Percentiles rank a stretch among this genome's conserved stretches.
Evolutionary conservation across 2,797 vertebrate genomes (phyloP).

Genomic region (Coccyzus lansbergi): DNA sequence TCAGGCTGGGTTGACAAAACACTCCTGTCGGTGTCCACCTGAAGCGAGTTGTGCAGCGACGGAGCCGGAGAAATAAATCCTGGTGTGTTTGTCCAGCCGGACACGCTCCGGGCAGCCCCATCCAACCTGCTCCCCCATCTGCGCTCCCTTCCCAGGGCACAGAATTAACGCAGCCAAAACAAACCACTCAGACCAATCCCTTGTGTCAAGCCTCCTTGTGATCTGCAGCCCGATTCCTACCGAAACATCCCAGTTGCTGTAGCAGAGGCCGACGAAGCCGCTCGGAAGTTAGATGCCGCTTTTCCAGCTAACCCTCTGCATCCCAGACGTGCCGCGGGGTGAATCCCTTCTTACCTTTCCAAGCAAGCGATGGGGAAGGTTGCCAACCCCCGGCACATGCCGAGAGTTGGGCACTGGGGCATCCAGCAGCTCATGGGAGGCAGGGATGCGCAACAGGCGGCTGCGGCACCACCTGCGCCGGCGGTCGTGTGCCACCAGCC

Average conservation of each 20-base stretch:
- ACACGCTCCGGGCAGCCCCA: not conserved
- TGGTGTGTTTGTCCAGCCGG: not conserved
- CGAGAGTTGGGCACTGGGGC: conserved; percentile 60
- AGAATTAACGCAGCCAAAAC: not conserved
- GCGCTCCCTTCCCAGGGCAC: not conserved
- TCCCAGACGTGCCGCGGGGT: not conserved
- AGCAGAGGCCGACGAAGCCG: not conserved
- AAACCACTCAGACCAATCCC: not conserved
- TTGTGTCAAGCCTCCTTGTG: rapidly evolving
- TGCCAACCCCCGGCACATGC: conserved; percentile 88
- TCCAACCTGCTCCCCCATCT: not conserved
- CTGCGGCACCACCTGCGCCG: not conserved
- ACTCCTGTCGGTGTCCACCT: not conserved
- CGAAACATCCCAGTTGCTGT: not conserved
- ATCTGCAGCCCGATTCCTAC: not conserved
- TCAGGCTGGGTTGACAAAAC: not conserved
- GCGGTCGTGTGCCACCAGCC: rapidly evolving
- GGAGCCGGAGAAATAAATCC: not conserved
- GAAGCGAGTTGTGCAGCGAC: not conserved
- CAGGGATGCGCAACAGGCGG: not conserved
- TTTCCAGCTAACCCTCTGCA: not conserved
- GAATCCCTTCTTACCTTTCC: conserved; percentile 87
- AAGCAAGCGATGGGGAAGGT: conserved; percentile 85
- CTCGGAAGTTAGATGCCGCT: not conserved
- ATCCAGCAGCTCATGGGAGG: conserved; percentile 17